Conservation (phyloP, 1,140 invertebrate genomes). For the Adelges cooleyi region DNA sequence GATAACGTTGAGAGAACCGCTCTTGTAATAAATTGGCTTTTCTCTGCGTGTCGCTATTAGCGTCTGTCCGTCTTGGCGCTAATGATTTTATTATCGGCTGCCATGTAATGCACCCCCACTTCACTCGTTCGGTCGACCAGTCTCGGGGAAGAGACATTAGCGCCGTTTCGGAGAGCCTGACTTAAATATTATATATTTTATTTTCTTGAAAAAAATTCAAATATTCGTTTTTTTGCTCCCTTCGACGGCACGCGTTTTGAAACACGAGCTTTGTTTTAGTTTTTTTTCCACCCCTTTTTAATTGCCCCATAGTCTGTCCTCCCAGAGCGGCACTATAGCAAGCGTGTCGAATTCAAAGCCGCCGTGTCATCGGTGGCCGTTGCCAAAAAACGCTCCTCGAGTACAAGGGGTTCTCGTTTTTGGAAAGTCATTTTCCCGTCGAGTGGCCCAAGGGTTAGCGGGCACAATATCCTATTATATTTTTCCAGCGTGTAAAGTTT, state of each 20-base stretch:
- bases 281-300: background rate
- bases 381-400: too few relatives aligned
- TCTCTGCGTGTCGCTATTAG: background rate
- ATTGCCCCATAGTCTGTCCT: too few relatives aligned
- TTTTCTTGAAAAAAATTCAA: slow-evolving; percentile 6
- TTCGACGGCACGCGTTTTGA: too few relatives aligned
- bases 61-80: slow-evolving; percentile 12
- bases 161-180: background rate
- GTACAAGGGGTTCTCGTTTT: background rate
- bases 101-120: background rate
- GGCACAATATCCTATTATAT: background rate
- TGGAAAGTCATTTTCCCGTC: background rate
- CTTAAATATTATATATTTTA: slow-evolving; percentile 16
- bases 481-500: background rate
- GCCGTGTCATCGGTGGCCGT: background rate
- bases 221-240: too few relatives aligned
- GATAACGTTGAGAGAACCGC: slow-evolving; percentile 15
- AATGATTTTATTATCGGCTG: slow-evolving; percentile 20
- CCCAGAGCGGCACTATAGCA: too few relatives aligned
- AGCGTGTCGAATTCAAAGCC: too few relatives aligned
- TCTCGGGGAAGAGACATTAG: background rate
- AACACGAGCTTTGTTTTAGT: too few relatives aligned
- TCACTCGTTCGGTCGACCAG: background rate
- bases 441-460: background rate
- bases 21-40: slow-evolving; percentile 10